A percentile compares a stretch with the other conserved stretches of the same genome.
These are phyloP conservation scores for Tanytarsus gracilentus DNA, from an alignment of 2,888 invertebrate genomes.

Conservation along the genomic window DNA sequence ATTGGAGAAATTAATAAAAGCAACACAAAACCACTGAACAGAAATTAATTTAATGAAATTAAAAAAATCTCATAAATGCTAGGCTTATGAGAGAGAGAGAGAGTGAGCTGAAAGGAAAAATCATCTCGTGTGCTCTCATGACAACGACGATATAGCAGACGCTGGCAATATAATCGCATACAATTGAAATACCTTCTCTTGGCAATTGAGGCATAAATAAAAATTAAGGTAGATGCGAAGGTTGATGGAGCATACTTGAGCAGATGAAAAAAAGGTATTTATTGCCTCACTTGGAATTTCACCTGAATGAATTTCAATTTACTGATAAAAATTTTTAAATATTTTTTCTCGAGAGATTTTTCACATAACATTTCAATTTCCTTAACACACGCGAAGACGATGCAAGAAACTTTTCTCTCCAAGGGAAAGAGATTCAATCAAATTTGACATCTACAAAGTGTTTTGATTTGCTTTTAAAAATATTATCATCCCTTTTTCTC, in stretches of 20 bases:
- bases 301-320: constrained; percentile 21
- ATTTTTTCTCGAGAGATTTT: no score
- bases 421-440: background rate
- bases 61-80: constrained; percentile 25
- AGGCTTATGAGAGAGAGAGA: constrained; percentile 8
- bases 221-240: no score
- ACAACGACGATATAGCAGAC: no score
- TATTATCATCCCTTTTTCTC: background rate
- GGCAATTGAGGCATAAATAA: no score
- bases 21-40: constrained; percentile 18
- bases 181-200: no score
- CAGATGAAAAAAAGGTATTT: background rate
- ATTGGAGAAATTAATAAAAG: constrained; percentile 17
- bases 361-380: no score
- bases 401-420: no score
- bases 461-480: background rate
- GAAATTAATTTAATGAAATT: constrained; percentile 28
- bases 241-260: background rate
- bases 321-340: no score
- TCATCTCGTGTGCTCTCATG: background rate
- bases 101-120: background rate
- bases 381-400: no score
- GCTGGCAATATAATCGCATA: no score
- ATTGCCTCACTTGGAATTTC: constrained; percentile 17
- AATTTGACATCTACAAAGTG: no score